These are phyloP conservation scores for Schizopygopsis pylzovi DNA, from an alignment of 2,797 vertebrate species.

Conservation along the genomic window DNA sequence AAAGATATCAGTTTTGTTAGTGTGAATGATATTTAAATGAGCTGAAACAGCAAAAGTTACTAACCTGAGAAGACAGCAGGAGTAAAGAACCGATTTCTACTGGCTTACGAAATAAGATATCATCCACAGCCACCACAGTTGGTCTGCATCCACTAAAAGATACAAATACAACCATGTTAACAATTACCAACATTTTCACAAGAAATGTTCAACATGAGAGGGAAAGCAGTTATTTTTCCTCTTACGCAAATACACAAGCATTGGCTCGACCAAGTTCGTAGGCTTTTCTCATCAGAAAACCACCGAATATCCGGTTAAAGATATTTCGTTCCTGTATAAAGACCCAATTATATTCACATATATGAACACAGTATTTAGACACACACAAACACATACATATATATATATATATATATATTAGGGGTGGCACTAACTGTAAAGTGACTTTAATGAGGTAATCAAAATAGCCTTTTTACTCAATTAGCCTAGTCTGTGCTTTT, in stretches of 20 bases:
- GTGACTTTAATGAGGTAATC: too few species aligned
- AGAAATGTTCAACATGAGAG: background rate
- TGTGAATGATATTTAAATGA: background rate
- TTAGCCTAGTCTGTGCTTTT: too few species aligned
- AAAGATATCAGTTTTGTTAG: background rate
- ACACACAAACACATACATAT: background rate
- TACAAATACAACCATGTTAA: slow-evolving; percentile 44
- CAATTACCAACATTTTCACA: slow-evolving; percentile 52
- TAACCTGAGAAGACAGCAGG: slow-evolving; percentile 92
- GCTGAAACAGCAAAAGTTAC: slow-evolving; percentile 30
- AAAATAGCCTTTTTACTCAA: too few species aligned
- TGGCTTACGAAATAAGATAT: slow-evolving; percentile 95
- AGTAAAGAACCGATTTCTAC: slow-evolving; percentile 94
- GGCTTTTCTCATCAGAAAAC: slow-evolving; percentile 97
- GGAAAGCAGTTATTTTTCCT: background rate
- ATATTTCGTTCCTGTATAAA: slow-evolving; percentile 89
- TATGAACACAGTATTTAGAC: slow-evolving; percentile 56
- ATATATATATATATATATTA: background rate
- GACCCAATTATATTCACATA: background rate
- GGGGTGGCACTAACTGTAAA: too few species aligned
- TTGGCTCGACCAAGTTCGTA: slow-evolving; percentile 96
- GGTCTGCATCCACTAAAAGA: slow-evolving; percentile 85
- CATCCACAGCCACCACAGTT: slow-evolving; percentile 89
- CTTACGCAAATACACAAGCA: slow-evolving; percentile 90
- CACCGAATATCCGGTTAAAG: slow-evolving; percentile 96